A percentile compares a stretch with the other conserved stretches of the same genome.
These are phyloP conservation scores for Pardalotus punctatus DNA, from an alignment of 2,113 vertebrate genomes.

Conservation along the genomic window DNA sequence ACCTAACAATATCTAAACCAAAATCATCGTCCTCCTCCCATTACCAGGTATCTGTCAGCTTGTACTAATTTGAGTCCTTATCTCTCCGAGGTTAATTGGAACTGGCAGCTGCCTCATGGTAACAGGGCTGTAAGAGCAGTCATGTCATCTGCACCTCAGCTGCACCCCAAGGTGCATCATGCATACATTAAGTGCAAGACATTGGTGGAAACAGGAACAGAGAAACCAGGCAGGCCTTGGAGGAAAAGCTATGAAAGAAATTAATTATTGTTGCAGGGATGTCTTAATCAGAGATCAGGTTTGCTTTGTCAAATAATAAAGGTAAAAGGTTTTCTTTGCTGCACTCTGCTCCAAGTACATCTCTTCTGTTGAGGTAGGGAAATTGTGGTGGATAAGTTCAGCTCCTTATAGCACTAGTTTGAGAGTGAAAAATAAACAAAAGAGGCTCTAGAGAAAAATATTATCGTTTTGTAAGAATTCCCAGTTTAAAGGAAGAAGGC, in stretches of 20 bases:
- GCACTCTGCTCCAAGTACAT: background rate
- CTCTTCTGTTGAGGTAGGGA: background rate
- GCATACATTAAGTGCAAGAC: background rate
- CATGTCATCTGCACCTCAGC: background rate
- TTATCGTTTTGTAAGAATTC: background rate
- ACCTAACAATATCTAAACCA: background rate
- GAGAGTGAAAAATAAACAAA: conserved; percentile 35
- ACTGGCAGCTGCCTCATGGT: background rate
- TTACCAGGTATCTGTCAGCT: background rate
- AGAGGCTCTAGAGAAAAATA: conserved; percentile 1
- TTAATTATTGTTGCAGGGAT: background rate
- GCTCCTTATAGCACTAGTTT: background rate
- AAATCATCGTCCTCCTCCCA: background rate
- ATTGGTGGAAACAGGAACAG: rapidly evolving
- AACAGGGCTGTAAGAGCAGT: background rate
- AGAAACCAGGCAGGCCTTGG: background rate
- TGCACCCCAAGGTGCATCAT: rapidly evolving
- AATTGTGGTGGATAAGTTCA: background rate
- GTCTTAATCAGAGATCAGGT: background rate
- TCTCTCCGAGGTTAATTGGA: background rate
- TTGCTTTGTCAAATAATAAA: background rate
- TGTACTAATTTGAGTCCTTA: background rate
- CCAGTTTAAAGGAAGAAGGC: background rate
- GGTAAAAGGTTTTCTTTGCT: background rate
- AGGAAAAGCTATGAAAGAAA: background rate